phyloP scores from a whole-genome alignment of 2,113 vertebrate species.

The Tragelaphus imberbis region DNA sequence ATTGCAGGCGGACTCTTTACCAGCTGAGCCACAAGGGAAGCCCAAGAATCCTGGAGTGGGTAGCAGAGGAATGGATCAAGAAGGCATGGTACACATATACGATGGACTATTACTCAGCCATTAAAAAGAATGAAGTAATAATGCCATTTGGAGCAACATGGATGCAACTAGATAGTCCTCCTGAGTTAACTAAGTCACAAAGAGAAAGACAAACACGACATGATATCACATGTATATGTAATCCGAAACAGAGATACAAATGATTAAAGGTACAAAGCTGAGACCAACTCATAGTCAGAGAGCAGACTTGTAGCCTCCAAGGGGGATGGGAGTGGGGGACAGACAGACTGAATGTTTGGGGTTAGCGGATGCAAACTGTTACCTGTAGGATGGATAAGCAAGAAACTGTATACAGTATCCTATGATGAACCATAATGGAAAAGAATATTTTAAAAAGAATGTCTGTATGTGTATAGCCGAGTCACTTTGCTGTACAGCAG shows the following conservation, averaged over 20 bases:
- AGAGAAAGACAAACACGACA: background rate
- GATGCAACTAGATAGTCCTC: background rate
- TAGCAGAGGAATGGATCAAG: background rate
- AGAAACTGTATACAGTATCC: background rate
- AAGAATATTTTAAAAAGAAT: background rate
- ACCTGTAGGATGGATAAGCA: accelerated
- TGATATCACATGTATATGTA: background rate
- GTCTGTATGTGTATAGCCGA: accelerated
- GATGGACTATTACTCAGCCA: accelerated
- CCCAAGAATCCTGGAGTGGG: background rate
- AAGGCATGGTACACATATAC: background rate
- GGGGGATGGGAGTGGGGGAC: background rate
- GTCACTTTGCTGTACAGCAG: background rate
- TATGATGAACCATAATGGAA: background rate
- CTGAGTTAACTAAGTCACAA: background rate
- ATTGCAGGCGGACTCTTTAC: background rate
- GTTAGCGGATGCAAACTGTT: background rate
- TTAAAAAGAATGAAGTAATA: background rate
- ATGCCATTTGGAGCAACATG: background rate
- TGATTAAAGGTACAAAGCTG: background rate
- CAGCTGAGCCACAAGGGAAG: background rate
- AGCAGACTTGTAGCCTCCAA: background rate
- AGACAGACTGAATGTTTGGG: background rate
- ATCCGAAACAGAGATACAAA: background rate
- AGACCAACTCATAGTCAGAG: accelerated